Conservation (phyloP, 2,888 invertebrate species). For the Polymixis lichenea region DNA sequence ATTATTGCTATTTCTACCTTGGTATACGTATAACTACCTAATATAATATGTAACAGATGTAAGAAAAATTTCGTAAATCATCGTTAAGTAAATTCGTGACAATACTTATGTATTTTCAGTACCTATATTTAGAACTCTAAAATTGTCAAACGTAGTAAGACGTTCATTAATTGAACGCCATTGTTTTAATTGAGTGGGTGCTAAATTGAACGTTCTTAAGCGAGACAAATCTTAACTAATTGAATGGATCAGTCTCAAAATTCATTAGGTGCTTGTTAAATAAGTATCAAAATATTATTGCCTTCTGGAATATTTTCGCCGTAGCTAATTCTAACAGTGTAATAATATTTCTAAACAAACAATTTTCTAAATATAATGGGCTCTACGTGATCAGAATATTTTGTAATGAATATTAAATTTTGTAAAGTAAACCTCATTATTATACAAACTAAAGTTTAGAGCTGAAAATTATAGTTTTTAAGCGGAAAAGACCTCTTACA, state of each 20-base stretch:
- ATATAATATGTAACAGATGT: background rate
- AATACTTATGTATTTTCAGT: background rate
- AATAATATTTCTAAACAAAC: conserved; percentile 34
- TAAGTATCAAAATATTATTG: conserved; percentile 8
- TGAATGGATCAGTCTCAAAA: background rate
- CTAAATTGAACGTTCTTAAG: background rate
- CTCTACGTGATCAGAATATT: conserved; percentile 30
- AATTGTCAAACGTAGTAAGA: background rate
- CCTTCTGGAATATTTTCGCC: background rate
- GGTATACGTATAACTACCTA: too few relatives aligned
- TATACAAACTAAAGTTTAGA: background rate
- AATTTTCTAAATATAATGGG: conserved; percentile 12
- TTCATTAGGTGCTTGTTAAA: background rate
- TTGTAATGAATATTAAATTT: conserved; percentile 1
- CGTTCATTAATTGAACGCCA: conserved; percentile 4
- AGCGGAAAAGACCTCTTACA: background rate
- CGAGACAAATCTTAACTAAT: conserved; percentile 19
- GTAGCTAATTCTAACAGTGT: background rate
- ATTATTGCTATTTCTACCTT: background rate
- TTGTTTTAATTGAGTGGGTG: conserved; percentile 5
- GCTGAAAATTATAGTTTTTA: background rate
- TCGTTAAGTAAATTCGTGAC: background rate
- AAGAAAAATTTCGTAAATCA: background rate
- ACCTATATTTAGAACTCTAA: background rate
- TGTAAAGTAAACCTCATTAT: conserved; percentile 1